A percentile compares a stretch with the other conserved stretches of the same genome.
These are phyloP conservation scores for Cephus nigrinus DNA, from an alignment of 2,888 invertebrate species.

Conservation along the genomic window DNA sequence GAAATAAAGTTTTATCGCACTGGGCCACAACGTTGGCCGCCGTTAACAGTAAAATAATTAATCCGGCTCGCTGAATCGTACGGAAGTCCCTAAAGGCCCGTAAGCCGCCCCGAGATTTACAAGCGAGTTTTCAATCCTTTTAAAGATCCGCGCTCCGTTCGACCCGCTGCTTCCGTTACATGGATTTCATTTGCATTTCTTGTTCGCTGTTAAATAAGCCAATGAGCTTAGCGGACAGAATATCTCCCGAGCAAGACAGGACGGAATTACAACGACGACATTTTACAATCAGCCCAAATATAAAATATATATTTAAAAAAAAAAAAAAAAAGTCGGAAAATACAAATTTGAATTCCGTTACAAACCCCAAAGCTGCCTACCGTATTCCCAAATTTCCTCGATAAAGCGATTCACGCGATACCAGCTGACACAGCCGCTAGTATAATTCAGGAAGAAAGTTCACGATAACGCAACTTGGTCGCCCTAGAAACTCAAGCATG, in stretches of 20 bases:
- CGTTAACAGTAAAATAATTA: neutral
- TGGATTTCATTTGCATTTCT: neutral
- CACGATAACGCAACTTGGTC: neutral
- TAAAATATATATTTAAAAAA: neutral
- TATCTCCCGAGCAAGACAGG: neutral
- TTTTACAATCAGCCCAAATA: neutral
- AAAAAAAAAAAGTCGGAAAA: neutral
- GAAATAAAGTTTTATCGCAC: neutral
- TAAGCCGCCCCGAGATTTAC: neutral
- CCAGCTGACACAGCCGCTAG: neutral
- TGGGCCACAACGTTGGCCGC: neutral
- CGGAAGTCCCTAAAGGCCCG: neutral
- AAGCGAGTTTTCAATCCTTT: neutral
- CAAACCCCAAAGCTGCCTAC: fast-evolving
- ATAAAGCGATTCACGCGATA: neutral
- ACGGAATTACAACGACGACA: neutral
- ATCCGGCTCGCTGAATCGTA: neutral
- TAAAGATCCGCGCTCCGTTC: neutral
- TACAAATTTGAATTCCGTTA: neutral
- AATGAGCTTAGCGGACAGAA: neutral
- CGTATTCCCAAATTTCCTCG: neutral
- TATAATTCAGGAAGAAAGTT: neutral
- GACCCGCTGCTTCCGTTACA: neutral
- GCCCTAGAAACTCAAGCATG: neutral
- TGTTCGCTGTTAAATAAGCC: neutral